Evolutionary conservation across 2,797 vertebrate genomes (phyloP).

Genomic region (Craterocephalus amniculus): DNA sequence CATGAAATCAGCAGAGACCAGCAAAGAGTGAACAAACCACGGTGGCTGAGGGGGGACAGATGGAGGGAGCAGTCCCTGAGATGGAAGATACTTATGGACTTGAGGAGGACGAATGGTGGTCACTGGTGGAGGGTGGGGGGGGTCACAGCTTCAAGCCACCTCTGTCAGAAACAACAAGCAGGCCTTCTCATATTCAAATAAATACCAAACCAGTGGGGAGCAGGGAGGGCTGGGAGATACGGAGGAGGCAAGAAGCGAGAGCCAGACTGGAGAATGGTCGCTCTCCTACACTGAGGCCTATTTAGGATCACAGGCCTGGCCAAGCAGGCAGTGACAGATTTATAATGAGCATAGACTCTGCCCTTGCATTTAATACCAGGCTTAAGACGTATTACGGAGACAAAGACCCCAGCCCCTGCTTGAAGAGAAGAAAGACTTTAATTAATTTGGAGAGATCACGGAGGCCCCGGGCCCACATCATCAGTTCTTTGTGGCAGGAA

Average conservation of each 20-base stretch:
- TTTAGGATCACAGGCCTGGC: slow-evolving; percentile 55
- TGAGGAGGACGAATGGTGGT: slow-evolving; percentile 32
- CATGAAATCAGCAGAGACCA: slow-evolving; percentile 59
- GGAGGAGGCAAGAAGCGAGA: slow-evolving; percentile 55
- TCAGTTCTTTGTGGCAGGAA: slow-evolving; percentile 85
- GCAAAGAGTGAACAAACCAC: slow-evolving; percentile 45
- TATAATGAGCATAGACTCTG: slow-evolving; percentile 70
- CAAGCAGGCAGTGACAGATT: slow-evolving; percentile 77
- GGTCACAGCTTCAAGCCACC: slow-evolving; percentile 58
- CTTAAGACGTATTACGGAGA: slow-evolving; percentile 75
- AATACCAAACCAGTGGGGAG: slow-evolving; percentile 75
- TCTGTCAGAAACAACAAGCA: slow-evolving; percentile 82
- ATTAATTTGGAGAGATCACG: slow-evolving; percentile 84
- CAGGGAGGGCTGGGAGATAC: slow-evolving; percentile 65
- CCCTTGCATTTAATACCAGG: slow-evolving; percentile 71
- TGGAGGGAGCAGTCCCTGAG: slow-evolving; percentile 30
- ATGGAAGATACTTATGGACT: slow-evolving; percentile 48
- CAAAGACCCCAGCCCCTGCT: slow-evolving; percentile 66
- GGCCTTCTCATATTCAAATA: slow-evolving; percentile 83
- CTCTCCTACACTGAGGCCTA: slow-evolving; percentile 66
- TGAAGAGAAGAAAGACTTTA: slow-evolving; percentile 76
- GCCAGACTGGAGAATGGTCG: slow-evolving; percentile 50
- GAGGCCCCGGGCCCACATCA: slow-evolving; percentile 79
- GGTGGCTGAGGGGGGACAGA: slow-evolving; percentile 59
- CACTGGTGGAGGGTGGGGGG: slow-evolving; percentile 7